Evolutionary conservation across 2,113 vertebrate genomes (phyloP).

Genomic region (Epinephelus fuscoguttatus): DNA sequence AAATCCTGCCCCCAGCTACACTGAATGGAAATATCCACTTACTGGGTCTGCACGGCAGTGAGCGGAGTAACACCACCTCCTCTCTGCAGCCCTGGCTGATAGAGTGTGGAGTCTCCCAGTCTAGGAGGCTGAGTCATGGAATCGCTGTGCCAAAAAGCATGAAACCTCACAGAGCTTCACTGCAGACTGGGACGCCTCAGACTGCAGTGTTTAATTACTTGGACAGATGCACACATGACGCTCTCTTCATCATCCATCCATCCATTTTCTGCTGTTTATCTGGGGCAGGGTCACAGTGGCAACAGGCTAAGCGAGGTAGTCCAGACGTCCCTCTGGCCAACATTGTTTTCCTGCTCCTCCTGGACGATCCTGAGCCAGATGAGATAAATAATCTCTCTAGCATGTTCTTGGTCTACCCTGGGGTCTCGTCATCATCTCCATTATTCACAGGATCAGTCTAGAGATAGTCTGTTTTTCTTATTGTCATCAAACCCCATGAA

Average conservation of each 20-base stretch:
- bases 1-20: slow-evolving; percentile 1
- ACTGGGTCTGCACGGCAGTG: slow-evolving; percentile 1
- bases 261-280: background rate
- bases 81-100: slow-evolving; percentile 32
- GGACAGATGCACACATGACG: slow-evolving; percentile 31
- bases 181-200: slow-evolving; percentile 36
- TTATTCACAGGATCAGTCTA: slow-evolving; percentile 10
- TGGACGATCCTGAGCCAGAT: background rate
- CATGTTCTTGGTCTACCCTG: background rate
- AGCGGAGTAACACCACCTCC: slow-evolving; percentile 37
- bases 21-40: slow-evolving; percentile 33
- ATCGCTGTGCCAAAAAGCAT: slow-evolving; percentile 46
- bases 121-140: slow-evolving; percentile 63
- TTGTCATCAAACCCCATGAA: slow-evolving; percentile 19
- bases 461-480: background rate
- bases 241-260: slow-evolving; percentile 33
- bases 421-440: slow-evolving; percentile 36
- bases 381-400: background rate
- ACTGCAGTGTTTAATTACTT: slow-evolving; percentile 47
- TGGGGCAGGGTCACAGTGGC: background rate
- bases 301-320: background rate
- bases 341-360: background rate
- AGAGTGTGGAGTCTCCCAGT: slow-evolving; percentile 63
- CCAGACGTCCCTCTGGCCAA: background rate
- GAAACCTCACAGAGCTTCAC: slow-evolving; percentile 48